Base-by-base conservation (phyloP, 1,140 invertebrate species). In the Drosophila tsacasi region DNA sequence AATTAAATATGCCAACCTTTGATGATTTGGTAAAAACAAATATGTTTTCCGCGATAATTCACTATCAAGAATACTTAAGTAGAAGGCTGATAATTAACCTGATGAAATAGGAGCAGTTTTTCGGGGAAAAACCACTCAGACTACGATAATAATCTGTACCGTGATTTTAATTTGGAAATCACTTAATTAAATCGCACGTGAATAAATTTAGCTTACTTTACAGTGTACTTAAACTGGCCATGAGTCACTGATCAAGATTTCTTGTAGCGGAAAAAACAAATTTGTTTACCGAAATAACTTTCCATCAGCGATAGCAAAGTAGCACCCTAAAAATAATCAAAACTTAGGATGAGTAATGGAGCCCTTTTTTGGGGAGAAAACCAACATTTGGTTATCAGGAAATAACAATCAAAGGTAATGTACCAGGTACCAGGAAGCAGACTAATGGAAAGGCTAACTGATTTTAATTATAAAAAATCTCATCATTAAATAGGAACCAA, bases 371-470 rank as follows among this genome's bases (percentile, higher is more conserved):
- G 2, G 10, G 27, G 47, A 2, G 27, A 54, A 54, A 50, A 44
- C 30, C 67, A 52, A 13, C 35, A 30, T 37, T 44, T 17, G 25
- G 21, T 42, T 30, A 71, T 71, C 49, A 35, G 27, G 21, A 42
- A 55, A 40, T 67, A 57, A 58, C 25, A 61, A 47, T 64, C 42
- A 63, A 13, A 19, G 21, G 39, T 44, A 63, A 64, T 63, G 58
- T 59, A 66, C 63, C 55, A 42, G 66, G 37, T 58, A 65, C 63
- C 59, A 27, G 67, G 67, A 69, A 67, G 67, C 47, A 30, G 59
- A 54, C 63, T 35, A 65, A 62, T 65, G 27, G 57, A 62, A 39
- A 65, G 57, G 21, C 9, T 64, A 65, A 69, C 61, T 54, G 62
- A 69, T 69, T 71, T 67, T 67, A 69, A 67, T 67, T 44, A 17